A percentile compares a stretch with the other conserved stretches of the same genome.
Evolutionary conservation across 2,888 invertebrate genomes (phyloP).

Genomic region (Sepioteuthis lessoniana): DNA sequence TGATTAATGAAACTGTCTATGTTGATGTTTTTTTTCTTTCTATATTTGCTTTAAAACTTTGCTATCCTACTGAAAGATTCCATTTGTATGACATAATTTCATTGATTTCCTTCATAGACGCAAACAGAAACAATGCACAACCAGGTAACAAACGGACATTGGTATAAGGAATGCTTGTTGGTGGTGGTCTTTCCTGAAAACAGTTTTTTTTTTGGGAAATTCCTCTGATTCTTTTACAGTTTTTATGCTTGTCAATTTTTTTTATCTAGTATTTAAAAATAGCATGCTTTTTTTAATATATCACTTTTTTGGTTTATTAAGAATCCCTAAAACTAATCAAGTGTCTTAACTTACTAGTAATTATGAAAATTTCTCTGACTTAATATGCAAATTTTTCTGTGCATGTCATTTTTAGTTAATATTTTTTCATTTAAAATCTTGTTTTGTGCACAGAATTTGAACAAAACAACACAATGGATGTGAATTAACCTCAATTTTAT

Average conservation of each 20-base stretch:
- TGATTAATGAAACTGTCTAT: neutral
- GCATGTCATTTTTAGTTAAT: neutral
- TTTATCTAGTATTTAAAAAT: neutral
- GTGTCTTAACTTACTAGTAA: neutral
- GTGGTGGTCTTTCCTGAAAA: conserved; percentile 36
- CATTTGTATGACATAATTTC: conserved; percentile 34
- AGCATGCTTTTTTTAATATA: neutral
- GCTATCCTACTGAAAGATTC: neutral
- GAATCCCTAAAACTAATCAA: neutral
- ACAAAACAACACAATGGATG: neutral
- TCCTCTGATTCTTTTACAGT: conserved; percentile 14
- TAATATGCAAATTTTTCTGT: conserved; percentile 6
- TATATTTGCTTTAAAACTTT: conserved; percentile 13
- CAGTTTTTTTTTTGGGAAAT: conserved; percentile 35
- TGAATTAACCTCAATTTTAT: neutral
- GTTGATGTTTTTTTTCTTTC: neutral
- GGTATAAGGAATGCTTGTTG: conserved; percentile 21
- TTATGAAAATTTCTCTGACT: neutral
- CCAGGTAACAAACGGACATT: conserved; percentile 35
- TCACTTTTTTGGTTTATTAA: neutral
- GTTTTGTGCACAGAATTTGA: conserved; percentile 33
- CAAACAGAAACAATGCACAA: conserved; percentile 47
- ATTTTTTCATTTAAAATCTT: conserved; percentile 7
- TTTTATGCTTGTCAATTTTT: neutral
- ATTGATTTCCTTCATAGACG: conserved; percentile 40